Conservation (phyloP, 2,113 vertebrate species). For the cat (Felis catus) region F.catus_Fca126_mat1.0 CM031415.1:79379501-79380000, state of each 20-base stretch:
- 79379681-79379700: fast-evolving
- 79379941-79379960: fast-evolving
- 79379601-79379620: background rate
- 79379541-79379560: too few relatives aligned
- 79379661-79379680: background rate
- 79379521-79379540: too few relatives aligned
- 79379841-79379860: fast-evolving
- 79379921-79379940: background rate
- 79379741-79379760: background rate
- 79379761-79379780: background rate
- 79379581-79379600: background rate
- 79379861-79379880: background rate
- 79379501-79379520: too few relatives aligned
- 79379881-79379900: background rate
- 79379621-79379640: background rate
- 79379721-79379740: background rate
- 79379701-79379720: background rate
- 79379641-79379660: background rate
- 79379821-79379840: background rate
- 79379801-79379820: background rate
- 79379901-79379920: background rate
- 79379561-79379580: background rate
- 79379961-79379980: background rate
- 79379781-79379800: background rate
- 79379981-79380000: background rate